These are phyloP conservation scores for Dryomyza anilis DNA, from an alignment of 2,888 invertebrate genomes.

Conservation along the genomic window DNA sequence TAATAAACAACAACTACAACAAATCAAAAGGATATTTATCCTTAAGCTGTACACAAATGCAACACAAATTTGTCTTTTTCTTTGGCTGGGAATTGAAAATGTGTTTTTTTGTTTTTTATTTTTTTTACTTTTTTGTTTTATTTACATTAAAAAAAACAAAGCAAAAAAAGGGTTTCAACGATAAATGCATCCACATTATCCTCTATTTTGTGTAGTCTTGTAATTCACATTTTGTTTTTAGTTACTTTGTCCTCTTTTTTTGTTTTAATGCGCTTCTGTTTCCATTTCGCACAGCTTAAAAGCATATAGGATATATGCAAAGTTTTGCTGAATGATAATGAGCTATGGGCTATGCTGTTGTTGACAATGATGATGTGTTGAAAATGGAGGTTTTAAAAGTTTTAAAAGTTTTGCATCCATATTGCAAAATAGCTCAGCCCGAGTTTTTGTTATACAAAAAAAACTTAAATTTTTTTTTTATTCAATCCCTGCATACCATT, in stretches of 20 bases:
- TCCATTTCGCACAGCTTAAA: not conserved
- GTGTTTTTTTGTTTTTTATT: conserved; percentile 9
- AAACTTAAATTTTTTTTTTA: too few species aligned
- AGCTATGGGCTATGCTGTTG: not conserved
- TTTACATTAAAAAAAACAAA: conserved; percentile 37
- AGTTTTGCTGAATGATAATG: not conserved
- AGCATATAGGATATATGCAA: conserved; percentile 14
- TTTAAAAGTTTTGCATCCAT: not conserved
- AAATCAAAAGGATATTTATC: conserved; percentile 25
- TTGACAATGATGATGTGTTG: not conserved
- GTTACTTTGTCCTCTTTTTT: conserved; percentile 6
- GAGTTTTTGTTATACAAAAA: too few species aligned
- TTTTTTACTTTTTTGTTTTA: conserved; percentile 9
- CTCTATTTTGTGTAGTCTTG: conserved; percentile 25
- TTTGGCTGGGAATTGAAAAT: conserved; percentile 23
- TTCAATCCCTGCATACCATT: not conserved
- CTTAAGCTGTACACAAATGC: conserved; percentile 33
- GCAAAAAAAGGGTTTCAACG: conserved; percentile 37
- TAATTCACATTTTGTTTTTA: conserved; percentile 15
- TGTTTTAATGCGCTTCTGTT: conserved; percentile 1
- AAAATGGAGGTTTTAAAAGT: not conserved
- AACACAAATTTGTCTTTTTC: conserved; percentile 25
- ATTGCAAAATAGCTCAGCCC: not conserved
- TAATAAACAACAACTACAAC: conserved; percentile 3
- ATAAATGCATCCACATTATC: conserved; percentile 53